Evolutionary conservation across 2,113 vertebrate genomes (phyloP).

Genomic region (Rhabdornis inornatus): DNA sequence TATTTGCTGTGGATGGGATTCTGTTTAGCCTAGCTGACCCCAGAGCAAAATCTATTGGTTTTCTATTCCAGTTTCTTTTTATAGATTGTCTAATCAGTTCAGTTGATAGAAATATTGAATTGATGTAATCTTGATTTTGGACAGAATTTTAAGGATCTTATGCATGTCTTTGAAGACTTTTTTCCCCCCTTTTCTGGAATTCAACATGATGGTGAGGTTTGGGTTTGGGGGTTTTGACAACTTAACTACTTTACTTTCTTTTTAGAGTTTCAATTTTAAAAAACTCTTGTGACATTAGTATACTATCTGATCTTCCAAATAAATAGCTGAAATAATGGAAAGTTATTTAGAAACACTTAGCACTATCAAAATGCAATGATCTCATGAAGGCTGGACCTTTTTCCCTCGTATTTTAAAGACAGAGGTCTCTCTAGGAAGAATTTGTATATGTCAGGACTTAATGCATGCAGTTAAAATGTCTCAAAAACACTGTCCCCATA

Average conservation of each 20-base stretch:
- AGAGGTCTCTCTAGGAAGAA: not conserved
- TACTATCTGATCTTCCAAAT: not conserved
- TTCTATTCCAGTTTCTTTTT: not conserved
- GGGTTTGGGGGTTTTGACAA: not conserved
- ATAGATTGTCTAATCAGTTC: not conserved
- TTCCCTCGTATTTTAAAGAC: not conserved
- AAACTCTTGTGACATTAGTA: not conserved
- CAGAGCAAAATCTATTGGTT: not conserved
- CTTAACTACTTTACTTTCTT: not conserved
- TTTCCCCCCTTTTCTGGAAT: not conserved
- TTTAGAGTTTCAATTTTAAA: not conserved
- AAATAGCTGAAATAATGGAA: not conserved
- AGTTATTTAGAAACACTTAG: not conserved
- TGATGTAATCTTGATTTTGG: not conserved
- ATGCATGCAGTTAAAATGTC: not conserved
- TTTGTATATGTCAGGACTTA: too few relatives aligned
- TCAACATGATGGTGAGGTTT: not conserved
- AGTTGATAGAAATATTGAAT: not conserved
- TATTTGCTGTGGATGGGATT: not conserved
- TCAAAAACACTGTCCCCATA: not conserved
- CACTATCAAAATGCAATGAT: not conserved
- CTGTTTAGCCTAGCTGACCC: slow-evolving; percentile 1
- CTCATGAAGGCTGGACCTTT: not conserved
- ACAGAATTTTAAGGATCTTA: not conserved
- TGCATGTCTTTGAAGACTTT: not conserved